Evolutionary conservation across 2,113 vertebrate genomes (phyloP).

Genomic region (Hemicordylus capensis): DNA sequence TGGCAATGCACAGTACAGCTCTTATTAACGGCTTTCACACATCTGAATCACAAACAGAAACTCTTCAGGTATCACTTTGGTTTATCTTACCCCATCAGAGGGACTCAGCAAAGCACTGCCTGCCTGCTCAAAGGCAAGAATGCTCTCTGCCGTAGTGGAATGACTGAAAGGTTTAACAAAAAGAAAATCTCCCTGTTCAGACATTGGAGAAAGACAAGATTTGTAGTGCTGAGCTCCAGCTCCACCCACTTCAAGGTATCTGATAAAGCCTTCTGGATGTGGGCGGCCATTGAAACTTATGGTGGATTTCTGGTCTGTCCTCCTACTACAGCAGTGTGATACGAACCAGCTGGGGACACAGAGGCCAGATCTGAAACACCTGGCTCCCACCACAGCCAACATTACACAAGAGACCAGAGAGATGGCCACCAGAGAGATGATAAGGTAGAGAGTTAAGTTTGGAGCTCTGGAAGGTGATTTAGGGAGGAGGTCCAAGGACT

Average conservation of each 20-base stretch:
- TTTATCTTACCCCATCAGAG: conserved; percentile 69
- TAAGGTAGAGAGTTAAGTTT: conserved; percentile 84
- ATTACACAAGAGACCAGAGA: conserved; percentile 83
- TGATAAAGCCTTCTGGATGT: conserved; percentile 88
- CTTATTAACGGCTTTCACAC: not conserved
- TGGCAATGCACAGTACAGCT: not conserved
- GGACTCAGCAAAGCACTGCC: conserved; percentile 70
- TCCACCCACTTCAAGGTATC: conserved; percentile 89
- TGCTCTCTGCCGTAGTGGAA: conserved; percentile 72
- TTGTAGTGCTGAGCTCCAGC: conserved; percentile 82
- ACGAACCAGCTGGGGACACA: conserved; percentile 69
- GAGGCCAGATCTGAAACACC: conserved; percentile 76
- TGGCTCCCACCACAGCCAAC: conserved; percentile 77
- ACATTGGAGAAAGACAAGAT: conserved; percentile 87
- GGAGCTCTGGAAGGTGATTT: conserved; percentile 73
- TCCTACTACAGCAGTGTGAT: conserved; percentile 77
- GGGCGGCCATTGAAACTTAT: conserved; percentile 86
- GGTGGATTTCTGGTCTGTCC: conserved; percentile 73
- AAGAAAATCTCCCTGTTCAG: conserved; percentile 89
- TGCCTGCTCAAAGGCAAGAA: conserved; percentile 68
- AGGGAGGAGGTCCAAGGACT: conserved; percentile 67
- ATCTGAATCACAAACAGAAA: not conserved
- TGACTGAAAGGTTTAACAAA: conserved; percentile 86
- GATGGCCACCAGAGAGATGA: conserved; percentile 85
- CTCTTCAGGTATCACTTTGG: not conserved